Evolutionary conservation across 2,113 vertebrate genomes (phyloP), one percentile per base, ranked within the genome.

Genomic region (Dipodomys merriami): DNA sequence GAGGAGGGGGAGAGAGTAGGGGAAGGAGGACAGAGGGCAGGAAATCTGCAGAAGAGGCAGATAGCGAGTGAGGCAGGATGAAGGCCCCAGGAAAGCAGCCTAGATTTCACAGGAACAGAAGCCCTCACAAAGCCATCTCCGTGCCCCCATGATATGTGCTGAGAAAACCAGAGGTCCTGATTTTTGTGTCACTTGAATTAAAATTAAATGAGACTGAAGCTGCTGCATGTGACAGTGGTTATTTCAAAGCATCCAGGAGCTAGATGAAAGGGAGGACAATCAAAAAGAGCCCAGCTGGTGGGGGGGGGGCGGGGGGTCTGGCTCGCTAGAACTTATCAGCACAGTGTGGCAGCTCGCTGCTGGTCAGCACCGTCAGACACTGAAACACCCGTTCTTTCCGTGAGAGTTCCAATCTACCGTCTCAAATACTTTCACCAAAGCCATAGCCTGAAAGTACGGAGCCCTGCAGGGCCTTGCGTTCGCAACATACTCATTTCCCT

Each of bases 341-440:
- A 81, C 9, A 46, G 4, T 44, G 25, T 6, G 10, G 33, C 13
- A 71, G 76, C 0, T 13, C 33, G 35, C 7, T 23, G 25, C 33
- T 53, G 5, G 79, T 79, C 91, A 88, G 60, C 8, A 33, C 2
- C 39, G 8, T 74, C 44, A 64, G 13, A 30, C 85, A 62, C 33
- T 79, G 60, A 95, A 83, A 79, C 68, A 53, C 78, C 53, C 90
- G 65, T 13, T 64, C 16, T 65, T 81, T 92, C 72, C 78, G 60
- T 76, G 91, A 87, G 83, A 92, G 91, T 0, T 57, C 72, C 23
- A 39, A 39, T 71, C 67, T 78, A 11, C 46, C 39, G 2, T 23
- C 86, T 84, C 53, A 87, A 81, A 39, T 35, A 84, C 35, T 85
- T 93, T 76, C 29, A 72, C 39, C 84, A 77, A 86, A 88, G 64